Evolutionary conservation across 2,797 vertebrate species (phyloP).

Genomic region (Acridotheres tristis): DNA sequence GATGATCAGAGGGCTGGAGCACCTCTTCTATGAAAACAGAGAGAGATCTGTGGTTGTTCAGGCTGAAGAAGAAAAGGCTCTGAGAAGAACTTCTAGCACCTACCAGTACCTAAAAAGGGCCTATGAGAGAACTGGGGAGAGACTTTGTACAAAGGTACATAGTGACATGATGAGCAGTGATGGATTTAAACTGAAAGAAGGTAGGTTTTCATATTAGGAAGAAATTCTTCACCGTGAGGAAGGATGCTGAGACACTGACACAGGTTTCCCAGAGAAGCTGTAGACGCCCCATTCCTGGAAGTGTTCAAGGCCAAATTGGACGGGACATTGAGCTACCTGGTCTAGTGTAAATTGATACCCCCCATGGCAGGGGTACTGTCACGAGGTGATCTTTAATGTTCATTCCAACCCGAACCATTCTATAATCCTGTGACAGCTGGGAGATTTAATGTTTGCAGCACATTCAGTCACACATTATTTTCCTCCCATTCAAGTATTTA

Average conservation of each 20-base stretch:
- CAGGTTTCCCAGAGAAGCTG: not conserved
- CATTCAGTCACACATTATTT: not conserved
- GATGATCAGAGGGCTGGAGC: not conserved
- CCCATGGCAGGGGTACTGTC: fast-evolving
- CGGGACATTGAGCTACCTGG: not conserved
- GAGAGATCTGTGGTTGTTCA: not conserved
- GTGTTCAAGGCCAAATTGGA: not conserved
- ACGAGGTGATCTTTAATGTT: not conserved
- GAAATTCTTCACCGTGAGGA: not conserved
- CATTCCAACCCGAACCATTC: not conserved
- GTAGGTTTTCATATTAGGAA: not conserved
- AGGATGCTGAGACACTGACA: not conserved
- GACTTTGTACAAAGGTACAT: not conserved
- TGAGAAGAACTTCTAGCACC: not conserved
- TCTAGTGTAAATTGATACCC: not conserved
- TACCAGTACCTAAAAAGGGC: not conserved
- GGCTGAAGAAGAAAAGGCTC: not conserved
- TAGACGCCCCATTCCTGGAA: not conserved
- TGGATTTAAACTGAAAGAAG: not conserved
- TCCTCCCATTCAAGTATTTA: not conserved
- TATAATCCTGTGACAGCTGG: not conserved
- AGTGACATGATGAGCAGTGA: not conserved
- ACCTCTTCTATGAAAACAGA: not conserved
- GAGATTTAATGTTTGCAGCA: not conserved
- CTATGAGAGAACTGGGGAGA: not conserved